Conservation (phyloP, 2,797 vertebrate genomes). For the Rhadinocentrus ornatus region DNA sequence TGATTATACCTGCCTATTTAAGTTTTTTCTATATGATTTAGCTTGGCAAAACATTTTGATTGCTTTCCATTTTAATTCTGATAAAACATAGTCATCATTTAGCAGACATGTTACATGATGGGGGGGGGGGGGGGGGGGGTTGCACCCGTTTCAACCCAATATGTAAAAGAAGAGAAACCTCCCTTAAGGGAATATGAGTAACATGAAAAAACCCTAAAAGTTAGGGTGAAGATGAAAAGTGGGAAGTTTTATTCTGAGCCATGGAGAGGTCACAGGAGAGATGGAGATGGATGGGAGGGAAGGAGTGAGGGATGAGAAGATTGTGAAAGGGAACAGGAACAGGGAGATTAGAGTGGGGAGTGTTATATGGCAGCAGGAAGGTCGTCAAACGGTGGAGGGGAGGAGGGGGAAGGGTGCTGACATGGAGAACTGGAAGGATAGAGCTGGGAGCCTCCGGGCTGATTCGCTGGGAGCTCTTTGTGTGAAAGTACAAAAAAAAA, state of each 20-base stretch:
- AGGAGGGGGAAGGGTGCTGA: slow-evolving; percentile 1
- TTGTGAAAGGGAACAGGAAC: slow-evolving; percentile 17
- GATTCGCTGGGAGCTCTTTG: slow-evolving; percentile 36
- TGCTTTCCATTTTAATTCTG: background rate
- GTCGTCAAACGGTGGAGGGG: slow-evolving; percentile 16
- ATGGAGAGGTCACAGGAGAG: slow-evolving; percentile 26
- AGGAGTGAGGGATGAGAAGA: slow-evolving; percentile 12
- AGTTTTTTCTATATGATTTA: background rate
- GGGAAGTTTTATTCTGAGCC: background rate
- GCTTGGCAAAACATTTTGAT: background rate
- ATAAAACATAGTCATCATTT: background rate
- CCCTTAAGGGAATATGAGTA: background rate
- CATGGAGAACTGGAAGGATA: slow-evolving; percentile 21
- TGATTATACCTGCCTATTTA: background rate
- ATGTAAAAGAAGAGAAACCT: background rate
- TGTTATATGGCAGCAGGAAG: slow-evolving; percentile 17
- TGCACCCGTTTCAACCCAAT: background rate
- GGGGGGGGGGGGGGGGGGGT: background rate
- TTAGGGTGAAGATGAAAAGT: background rate
- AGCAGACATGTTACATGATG: background rate
- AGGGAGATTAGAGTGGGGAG: slow-evolving; percentile 26
- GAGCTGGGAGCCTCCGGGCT: slow-evolving; percentile 36
- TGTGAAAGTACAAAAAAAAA: slow-evolving; percentile 15
- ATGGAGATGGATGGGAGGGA: background rate
- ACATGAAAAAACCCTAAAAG: background rate